Evolutionary conservation across 2,797 vertebrate genomes (phyloP).

Genomic region (Falco columbarius): DNA sequence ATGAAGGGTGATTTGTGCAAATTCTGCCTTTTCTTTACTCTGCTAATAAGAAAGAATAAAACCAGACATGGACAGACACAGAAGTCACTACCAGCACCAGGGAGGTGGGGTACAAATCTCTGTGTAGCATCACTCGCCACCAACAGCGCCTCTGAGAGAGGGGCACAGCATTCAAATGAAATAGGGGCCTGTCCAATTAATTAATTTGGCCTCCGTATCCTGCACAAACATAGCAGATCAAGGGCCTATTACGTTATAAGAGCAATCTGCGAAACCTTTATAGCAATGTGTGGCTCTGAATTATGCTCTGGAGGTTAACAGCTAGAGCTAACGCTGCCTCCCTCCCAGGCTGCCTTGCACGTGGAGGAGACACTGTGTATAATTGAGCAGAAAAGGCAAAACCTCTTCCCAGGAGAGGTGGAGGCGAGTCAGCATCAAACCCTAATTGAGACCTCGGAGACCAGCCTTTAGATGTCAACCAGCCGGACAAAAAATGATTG

Average conservation of each 20-base stretch:
- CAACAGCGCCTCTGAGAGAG: neutral
- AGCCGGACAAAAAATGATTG: neutral
- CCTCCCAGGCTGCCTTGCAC: neutral
- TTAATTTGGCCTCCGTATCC: neutral
- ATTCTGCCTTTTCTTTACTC: neutral
- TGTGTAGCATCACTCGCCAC: neutral
- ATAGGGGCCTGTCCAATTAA: neutral
- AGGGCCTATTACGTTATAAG: neutral
- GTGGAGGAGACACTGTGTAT: neutral
- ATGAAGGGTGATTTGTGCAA: neutral
- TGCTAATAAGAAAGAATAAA: neutral
- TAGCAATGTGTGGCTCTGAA: neutral
- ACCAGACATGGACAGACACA: neutral
- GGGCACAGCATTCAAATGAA: neutral
- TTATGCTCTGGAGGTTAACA: neutral
- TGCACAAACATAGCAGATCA: neutral
- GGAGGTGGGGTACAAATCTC: neutral
- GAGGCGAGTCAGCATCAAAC: neutral
- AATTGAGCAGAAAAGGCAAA: constrained; percentile 42
- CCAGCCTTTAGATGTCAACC: neutral
- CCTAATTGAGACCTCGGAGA: constrained; percentile 66
- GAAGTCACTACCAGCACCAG: neutral
- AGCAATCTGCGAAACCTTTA: neutral
- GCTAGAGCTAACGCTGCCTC: neutral
- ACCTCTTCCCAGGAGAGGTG: constrained; percentile 13